These are phyloP conservation scores for Carterocephalus palaemon DNA, from an alignment of 2,888 invertebrate species.

Conservation along the genomic window DNA sequence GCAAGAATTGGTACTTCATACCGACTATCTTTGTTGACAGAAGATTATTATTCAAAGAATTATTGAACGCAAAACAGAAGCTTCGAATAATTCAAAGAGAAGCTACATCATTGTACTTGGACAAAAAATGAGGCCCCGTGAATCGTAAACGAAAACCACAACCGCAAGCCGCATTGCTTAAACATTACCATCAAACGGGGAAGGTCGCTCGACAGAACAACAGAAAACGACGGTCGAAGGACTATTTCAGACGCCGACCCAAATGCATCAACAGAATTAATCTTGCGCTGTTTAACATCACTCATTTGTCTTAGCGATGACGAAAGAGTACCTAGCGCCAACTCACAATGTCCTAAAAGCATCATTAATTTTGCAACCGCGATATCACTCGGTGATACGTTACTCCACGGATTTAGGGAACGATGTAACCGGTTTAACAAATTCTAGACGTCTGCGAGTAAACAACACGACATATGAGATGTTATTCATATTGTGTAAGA, in stretches of 20 bases:
- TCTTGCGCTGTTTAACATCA: conserved; percentile 17
- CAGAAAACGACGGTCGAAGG: conserved; percentile 14
- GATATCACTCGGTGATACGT: neutral
- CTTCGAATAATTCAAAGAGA: too few relatives aligned
- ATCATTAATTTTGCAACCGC: conserved; percentile 8
- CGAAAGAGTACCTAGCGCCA: conserved; percentile 1
- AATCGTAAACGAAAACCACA: neutral
- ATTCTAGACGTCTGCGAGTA: too few relatives aligned
- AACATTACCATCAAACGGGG: conserved; percentile 15
- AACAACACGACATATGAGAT: too few relatives aligned
- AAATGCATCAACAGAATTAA: conserved; percentile 21
- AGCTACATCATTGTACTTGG: too few relatives aligned
- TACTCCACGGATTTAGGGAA: too few relatives aligned
- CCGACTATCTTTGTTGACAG: conserved; percentile 6
- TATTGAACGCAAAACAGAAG: too few relatives aligned
- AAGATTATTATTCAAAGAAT: conserved; percentile 8
- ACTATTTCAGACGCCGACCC: conserved; percentile 23
- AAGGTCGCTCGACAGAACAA: conserved; percentile 16
- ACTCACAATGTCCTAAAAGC: conserved; percentile 12
- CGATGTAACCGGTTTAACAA: too few relatives aligned
- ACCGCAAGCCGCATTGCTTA: conserved; percentile 20
- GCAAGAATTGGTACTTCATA: conserved; percentile 13
- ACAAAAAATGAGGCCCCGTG: too few relatives aligned
- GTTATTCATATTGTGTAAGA: too few relatives aligned
- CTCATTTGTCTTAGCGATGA: conserved; percentile 12